Percentiles rank a stretch among this genome's conserved stretches.
phyloP scores from a whole-genome alignment of 2,113 vertebrate genomes.

The Trinectes maculatus region DNA sequence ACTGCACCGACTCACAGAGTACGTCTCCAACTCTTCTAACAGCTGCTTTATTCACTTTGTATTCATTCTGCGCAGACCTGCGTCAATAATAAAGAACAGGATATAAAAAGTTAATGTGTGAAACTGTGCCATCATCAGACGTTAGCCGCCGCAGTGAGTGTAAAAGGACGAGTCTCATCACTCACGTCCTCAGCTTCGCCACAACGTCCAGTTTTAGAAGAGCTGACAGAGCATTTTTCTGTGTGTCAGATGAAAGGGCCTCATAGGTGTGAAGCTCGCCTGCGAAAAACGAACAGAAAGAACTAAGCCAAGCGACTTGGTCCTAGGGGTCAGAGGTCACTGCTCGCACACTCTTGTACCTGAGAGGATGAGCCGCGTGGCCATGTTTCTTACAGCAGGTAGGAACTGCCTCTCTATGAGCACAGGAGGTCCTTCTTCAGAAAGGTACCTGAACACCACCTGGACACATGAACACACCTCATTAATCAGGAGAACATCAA shows the following conservation, averaged over 20 bases:
- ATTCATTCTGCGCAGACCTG: slow-evolving; percentile 73
- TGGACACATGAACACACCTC: slow-evolving; percentile 54
- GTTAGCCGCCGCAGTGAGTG: too few species aligned
- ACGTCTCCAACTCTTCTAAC: slow-evolving; percentile 68
- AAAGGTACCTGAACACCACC: slow-evolving; percentile 88
- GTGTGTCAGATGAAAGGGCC: slow-evolving; percentile 88
- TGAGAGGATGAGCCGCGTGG: slow-evolving; percentile 84
- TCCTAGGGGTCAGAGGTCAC: background rate
- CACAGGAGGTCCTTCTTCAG: slow-evolving; percentile 74
- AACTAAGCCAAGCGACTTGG: background rate
- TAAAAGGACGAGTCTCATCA: too few species aligned
- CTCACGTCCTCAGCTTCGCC: slow-evolving; percentile 86
- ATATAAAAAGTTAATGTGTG: background rate
- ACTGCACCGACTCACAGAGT: slow-evolving; percentile 67
- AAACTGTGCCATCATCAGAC: background rate
- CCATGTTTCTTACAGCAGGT: slow-evolving; percentile 80
- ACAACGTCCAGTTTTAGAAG: slow-evolving; percentile 82
- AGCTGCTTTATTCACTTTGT: slow-evolving; percentile 68
- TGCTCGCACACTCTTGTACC: slow-evolving; percentile 71
- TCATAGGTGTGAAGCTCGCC: slow-evolving; percentile 87
- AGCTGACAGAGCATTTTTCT: slow-evolving; percentile 89
- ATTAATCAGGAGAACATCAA: background rate
- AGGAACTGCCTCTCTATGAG: slow-evolving; percentile 87
- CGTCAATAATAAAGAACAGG: slow-evolving; percentile 15
- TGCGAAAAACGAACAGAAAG: slow-evolving; percentile 48